Percentiles rank a stretch among this genome's conserved stretches.
Conservation (phyloP, 2,797 vertebrate species). For the Heterohyrax brucei region DNA sequence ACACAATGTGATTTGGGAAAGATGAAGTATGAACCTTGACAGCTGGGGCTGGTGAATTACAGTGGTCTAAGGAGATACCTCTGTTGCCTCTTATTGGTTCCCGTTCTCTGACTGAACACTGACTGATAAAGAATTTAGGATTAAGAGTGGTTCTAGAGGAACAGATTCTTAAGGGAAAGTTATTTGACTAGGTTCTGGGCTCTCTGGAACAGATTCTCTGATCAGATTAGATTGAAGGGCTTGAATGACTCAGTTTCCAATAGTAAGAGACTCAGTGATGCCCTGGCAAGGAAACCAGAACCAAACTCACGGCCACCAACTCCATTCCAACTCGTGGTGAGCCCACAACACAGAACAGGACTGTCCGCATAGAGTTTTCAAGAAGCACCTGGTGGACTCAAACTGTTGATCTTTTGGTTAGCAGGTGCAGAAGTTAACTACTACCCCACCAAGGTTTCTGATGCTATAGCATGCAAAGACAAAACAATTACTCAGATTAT, state of each 20-base stretch:
- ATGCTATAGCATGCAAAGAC: background rate
- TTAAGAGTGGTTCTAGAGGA: background rate
- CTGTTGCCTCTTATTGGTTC: background rate
- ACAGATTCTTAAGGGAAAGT: background rate
- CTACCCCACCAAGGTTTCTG: too few species aligned
- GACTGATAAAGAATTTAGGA: background rate
- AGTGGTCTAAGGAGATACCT: background rate
- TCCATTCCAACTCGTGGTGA: too few species aligned
- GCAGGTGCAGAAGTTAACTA: too few species aligned
- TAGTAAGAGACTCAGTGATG: background rate
- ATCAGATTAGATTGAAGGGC: background rate
- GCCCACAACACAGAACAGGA: too few species aligned
- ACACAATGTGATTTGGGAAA: background rate
- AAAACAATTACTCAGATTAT: background rate
- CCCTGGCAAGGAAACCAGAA: too few species aligned
- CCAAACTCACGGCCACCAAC: too few species aligned
- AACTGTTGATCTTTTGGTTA: too few species aligned
- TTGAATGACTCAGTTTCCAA: background rate
- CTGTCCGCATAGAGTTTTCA: too few species aligned
- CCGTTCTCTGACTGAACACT: background rate
- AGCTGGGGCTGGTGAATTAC: background rate
- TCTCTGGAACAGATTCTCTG: background rate
- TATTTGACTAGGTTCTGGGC: background rate
- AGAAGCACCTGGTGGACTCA: too few species aligned
- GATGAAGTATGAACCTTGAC: background rate